Evolutionary conservation across 2,888 invertebrate genomes (phyloP).

Genomic region (Limnephilus marmoratus): DNA sequence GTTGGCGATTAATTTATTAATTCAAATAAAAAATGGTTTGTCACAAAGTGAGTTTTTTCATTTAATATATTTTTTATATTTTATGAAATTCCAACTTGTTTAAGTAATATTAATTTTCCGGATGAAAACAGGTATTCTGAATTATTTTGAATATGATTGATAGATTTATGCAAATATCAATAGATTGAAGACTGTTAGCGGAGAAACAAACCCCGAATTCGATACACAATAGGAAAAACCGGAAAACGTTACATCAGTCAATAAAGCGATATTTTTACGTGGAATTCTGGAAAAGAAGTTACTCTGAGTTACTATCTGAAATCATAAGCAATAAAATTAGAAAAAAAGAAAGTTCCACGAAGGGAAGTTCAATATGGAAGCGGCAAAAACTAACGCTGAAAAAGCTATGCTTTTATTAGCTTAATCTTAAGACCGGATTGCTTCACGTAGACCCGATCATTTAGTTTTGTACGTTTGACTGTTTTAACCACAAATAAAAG

Average conservation of each 20-base stretch:
- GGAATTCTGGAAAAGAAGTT: constrained; percentile 73
- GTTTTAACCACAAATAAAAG: no score
- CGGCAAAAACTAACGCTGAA: not conserved
- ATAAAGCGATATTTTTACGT: constrained; percentile 75
- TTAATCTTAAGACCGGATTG: not conserved
- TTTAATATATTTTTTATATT: no score
- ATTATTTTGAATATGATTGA: no score
- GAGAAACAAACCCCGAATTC: constrained; percentile 78
- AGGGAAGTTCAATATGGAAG: not conserved
- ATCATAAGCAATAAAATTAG: not conserved
- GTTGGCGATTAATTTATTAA: no score
- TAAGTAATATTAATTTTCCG: no score
- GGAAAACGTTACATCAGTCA: constrained; percentile 78
- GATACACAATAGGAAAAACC: constrained; percentile 75
- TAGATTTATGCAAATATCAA: no score
- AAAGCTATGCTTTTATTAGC: not conserved
- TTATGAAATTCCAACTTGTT: no score
- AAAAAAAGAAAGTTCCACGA: not conserved
- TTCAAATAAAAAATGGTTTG: no score
- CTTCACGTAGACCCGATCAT: not conserved
- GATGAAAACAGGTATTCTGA: no score
- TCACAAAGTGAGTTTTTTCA: no score
- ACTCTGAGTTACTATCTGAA: not conserved
- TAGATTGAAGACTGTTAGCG: constrained; percentile 12
- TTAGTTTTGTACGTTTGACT: not conserved